Base-by-base conservation (phyloP, 1,140 invertebrate genomes). In the Oryctes rhinoceros region DNA sequence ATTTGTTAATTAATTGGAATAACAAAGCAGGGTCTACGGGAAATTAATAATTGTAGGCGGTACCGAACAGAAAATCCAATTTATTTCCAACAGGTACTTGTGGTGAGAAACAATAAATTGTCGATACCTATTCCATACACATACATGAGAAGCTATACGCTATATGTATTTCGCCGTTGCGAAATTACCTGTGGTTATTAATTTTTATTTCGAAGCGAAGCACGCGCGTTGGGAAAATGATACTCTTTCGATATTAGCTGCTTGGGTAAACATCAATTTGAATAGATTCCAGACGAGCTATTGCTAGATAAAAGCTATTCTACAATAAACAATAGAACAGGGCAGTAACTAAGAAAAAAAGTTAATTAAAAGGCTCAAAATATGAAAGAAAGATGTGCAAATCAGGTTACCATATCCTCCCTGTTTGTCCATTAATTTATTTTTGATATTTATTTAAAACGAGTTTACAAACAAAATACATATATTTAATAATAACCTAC, bases 1-100 rank as follows among this genome's bases (percentile, higher is more conserved):
- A 71, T 35, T 71, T 71, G 65, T 71, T 35, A 71, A 71, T 71
- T 71, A 71, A 71, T 71, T 71, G 35, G 65, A 71, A 71, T 71
- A 71, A 71, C 65, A 71, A 71, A 71, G 65, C 65, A 24, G 65
- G 65, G 65, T 71, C 20, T 37, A 59, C 65, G 18, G 20, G 3
- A 30, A 37, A 62, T 30, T 30, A 71, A 35, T 71, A 71, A 71
- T 71, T 71, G 35, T 71, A 71, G 24, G 65, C 24, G 65, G 65
- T 71, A 24, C 24, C 10, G 20, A 15, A 71, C 65, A 15, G 65
- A 15, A 59, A 71, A 71, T 71, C 65, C 65, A 71, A 71, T 71
- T 71, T 71, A 24, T 24, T 71, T 71, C 24, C 35, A 44, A 15
- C 24, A 37, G 10, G 35, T 11, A 71, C 35, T 37, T 13, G 4